These are phyloP conservation scores for Petrolisthes manimaculis DNA, from an alignment of 2,888 invertebrate genomes.

Conservation along the genomic window DNA sequence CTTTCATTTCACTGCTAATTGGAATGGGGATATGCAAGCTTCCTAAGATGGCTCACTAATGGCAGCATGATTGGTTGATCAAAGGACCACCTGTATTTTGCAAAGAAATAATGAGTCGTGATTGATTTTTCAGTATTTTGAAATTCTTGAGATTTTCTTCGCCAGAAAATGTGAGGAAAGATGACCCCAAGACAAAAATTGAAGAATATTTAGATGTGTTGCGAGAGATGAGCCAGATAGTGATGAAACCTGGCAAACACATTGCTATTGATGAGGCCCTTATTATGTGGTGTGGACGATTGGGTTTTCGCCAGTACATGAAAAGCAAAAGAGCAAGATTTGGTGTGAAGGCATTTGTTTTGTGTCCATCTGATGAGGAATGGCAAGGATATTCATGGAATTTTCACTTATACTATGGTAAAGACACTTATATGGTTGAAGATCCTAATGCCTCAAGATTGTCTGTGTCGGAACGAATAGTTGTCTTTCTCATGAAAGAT, in stretches of 20 bases:
- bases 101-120: conserved; percentile 13
- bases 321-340: conserved; percentile 40
- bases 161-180: not conserved
- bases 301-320: conserved; percentile 26
- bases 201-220: conserved; percentile 19
- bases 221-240: not conserved
- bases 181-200: not conserved
- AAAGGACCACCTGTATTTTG: conserved; percentile 18
- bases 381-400: conserved; percentile 38
- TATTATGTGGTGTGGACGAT: conserved; percentile 32
- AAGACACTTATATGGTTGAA: not conserved
- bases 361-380: not conserved
- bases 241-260: conserved; percentile 17
- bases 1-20: not conserved
- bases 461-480: not conserved
- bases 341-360: conserved; percentile 41
- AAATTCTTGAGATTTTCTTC: conserved; percentile 35
- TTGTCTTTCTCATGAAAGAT: not conserved
- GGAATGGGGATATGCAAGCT: not conserved
- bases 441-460: not conserved
- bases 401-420: conserved; percentile 6
- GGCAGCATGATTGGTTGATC: not conserved
- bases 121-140: conserved; percentile 23
- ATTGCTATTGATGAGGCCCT: conserved; percentile 27
- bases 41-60: not conserved